Evolutionary conservation across 2,888 invertebrate species (phyloP), one percentile per base, ranked within the genome.

Genomic region (Aromia moschata): DNA sequence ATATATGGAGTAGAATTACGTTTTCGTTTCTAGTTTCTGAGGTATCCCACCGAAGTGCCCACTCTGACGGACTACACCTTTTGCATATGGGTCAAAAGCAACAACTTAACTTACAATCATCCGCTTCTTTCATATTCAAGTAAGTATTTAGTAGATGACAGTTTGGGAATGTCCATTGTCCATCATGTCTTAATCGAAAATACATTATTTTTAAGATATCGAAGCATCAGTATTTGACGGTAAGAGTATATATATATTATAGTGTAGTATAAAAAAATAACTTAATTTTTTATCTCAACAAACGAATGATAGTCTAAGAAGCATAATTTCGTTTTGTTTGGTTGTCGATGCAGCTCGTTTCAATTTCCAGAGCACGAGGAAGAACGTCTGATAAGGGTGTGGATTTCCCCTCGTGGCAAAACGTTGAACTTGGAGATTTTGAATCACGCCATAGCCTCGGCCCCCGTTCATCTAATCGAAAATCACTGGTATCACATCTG

Each of bases 401-500:
- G 89, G 88, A 79, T 89, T 62, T 83, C 85, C 16, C 80, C 85
- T 0, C 80, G 80, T n/a, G 88, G 88, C 0, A 78, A 73, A 5
- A 76, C 81, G 57, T 77, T 88, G 49, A 85, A 84, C 66, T 70
- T 88, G 47, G 84, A 85, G 71, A 85, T 91, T 64, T 83, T 83
- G 38, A 83, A 83, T 33, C 76, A 76, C 51, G 78, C 80, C 14
- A 77, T 85, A n/a, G 82, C 86, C 17, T 80, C 75, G 40, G 74
- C 82, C 2, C 76, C 80, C 0, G 80, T 86, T 0, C 80, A 83
- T 31, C 58, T 81, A 20, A 60, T 68, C 11, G 80, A 79, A 81
- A 70, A 82, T 68, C 82, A 82, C 2, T 90, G 89, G 89, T 84
- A 86, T 44, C 89, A 89, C 73, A 75, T 89, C 12, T 89, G 89